phyloP scores from a whole-genome alignment of 2,888 invertebrate genomes.

The Arge pagana region DNA sequence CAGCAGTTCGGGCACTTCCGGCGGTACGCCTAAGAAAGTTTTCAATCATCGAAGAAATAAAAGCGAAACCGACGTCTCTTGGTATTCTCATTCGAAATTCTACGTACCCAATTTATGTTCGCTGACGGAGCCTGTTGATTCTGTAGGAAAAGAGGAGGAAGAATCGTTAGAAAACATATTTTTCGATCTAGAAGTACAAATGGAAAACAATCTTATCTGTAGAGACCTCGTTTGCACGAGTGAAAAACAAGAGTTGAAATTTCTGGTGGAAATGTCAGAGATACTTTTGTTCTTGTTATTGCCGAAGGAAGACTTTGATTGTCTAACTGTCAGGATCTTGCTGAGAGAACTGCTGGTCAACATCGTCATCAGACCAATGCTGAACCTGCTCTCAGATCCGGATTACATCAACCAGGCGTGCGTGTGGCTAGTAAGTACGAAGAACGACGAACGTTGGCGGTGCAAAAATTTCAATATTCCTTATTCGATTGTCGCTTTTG shows the following conservation, averaged over 20 bases:
- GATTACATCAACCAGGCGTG: constrained; percentile 90
- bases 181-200: constrained; percentile 86
- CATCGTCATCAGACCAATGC: constrained; percentile 71
- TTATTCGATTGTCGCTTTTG: constrained; percentile 23
- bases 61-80: constrained; percentile 74
- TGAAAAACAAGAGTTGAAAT: constrained; percentile 70
- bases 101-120: constrained; percentile 59
- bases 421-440: constrained; percentile 78
- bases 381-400: constrained; percentile 80
- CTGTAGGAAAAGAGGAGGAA: constrained; percentile 41
- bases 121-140: constrained; percentile 46
- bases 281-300: constrained; percentile 80
- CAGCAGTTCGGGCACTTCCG: constrained; percentile 49
- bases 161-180: constrained; percentile 73
- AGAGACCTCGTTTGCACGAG: constrained; percentile 80
- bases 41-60: constrained; percentile 71
- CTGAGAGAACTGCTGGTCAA: constrained; percentile 77
- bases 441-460: neutral
- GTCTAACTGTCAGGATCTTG: constrained; percentile 78
- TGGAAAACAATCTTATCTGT: constrained; percentile 80
- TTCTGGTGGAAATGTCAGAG: constrained; percentile 81
- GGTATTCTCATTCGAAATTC: constrained; percentile 71
- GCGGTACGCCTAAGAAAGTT: constrained; percentile 56
- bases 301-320: constrained; percentile 83
- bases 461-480: neutral